These are phyloP conservation scores for Urocyon cinereoargenteus DNA, from an alignment of 2,797 vertebrate genomes.

Conservation along the genomic window DNA sequence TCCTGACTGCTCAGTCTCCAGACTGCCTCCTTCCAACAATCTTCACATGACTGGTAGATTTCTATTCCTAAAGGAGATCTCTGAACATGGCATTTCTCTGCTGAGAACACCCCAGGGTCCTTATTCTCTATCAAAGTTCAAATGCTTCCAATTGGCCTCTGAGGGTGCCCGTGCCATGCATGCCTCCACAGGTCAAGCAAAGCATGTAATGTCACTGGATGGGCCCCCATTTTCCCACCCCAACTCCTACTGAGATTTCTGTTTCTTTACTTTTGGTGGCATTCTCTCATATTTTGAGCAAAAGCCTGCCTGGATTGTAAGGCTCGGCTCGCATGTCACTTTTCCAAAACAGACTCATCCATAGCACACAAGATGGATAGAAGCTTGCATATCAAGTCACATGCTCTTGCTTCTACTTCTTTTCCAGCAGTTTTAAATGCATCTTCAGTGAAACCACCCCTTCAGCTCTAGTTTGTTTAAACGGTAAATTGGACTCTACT, in stretches of 20 bases:
- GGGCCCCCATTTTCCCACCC: accelerated
- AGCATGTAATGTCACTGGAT: accelerated
- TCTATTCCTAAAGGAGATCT: not conserved
- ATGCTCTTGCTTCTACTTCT: not conserved
- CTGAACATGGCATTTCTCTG: not conserved
- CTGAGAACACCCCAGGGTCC: not conserved
- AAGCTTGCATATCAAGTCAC: accelerated
- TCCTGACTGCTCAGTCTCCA: accelerated
- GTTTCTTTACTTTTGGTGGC: accelerated
- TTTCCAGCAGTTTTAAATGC: not conserved
- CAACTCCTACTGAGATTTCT: accelerated
- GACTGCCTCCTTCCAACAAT: not conserved
- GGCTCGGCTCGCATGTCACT: not conserved
- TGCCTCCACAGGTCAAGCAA: not conserved
- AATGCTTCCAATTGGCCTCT: too few species aligned
- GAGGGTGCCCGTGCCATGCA: accelerated
- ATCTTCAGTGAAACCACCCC: not conserved
- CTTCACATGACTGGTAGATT: not conserved
- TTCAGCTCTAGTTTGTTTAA: not conserved
- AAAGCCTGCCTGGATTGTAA: not conserved
- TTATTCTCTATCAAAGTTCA: too few species aligned
- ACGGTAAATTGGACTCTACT: not conserved
- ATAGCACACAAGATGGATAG: not conserved
- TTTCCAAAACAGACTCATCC: not conserved
- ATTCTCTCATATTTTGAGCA: not conserved